Evolutionary conservation across 2,888 invertebrate species (phyloP), one percentile per base, ranked within the genome.

Genomic region (Andrena fulva): DNA sequence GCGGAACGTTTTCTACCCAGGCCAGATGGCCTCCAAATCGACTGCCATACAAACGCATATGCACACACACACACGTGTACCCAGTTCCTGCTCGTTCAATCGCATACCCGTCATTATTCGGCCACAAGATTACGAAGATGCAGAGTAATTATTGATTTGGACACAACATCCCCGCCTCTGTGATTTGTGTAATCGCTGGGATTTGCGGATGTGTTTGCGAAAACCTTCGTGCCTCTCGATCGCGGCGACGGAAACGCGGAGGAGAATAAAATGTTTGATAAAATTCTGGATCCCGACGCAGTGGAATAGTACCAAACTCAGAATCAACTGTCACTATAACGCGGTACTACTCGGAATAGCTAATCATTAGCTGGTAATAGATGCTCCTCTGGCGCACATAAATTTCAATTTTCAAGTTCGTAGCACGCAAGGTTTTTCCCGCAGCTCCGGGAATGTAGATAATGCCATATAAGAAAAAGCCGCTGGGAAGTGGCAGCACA

Each of bases 81-180:
- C 42, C 31, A 24, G 63, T 27, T n/a, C 20, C 6, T 29, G 31
- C 68, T 70, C 33, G 27, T 77, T 42, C 48, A n/a, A 72, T 42
- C 52, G 27, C 42, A 70, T 20, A 70, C 74, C 66, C 8, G 10
- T 80, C 52, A 82, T 85, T 85, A 86, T 79, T 77, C 66, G 54
- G 48, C 29, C 66, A 74, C 77, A 77, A 82, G 64, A 88, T 85
- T 85, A 85, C 80, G 52, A 83, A 82, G 79, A 85, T 64, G 8
- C 74, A 20, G 68, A 77, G 67, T 88, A 88, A 88, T 85, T 82
- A 86, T 85, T 86, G 77, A 88, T 88, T 85, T 82, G 70, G 72
- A 82, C 86, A 83, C 64, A 72, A 20, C 31, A 24, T 68, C 67
- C 27, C 33, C n/a, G 67, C 60, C 56, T 64, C 42, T 86, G 74